Conservation (phyloP, 1,140 invertebrate genomes). For the Stegodyphus dumicola region DNA sequence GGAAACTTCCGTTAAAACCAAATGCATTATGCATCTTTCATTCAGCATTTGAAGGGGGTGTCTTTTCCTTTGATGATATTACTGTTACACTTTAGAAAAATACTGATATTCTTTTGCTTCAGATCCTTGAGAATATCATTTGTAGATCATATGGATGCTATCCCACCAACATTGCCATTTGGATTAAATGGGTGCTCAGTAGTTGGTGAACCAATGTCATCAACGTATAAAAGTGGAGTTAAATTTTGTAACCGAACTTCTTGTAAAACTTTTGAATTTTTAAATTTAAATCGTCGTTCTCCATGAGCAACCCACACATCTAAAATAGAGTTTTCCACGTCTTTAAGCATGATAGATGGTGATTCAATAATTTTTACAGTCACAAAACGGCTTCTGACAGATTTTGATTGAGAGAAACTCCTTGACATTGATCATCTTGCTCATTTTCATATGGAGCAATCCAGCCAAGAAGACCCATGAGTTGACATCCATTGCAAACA, state of each 20-base stretch:
- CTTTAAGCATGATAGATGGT: conserved; percentile 85
- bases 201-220: conserved; percentile 82
- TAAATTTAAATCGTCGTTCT: conserved; percentile 79
- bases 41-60: too few relatives aligned
- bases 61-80: too few relatives aligned
- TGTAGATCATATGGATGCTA: conserved; percentile 92
- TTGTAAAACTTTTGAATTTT: conserved; percentile 3
- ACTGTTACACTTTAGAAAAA: too few relatives aligned
- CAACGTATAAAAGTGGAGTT: conserved; percentile 83
- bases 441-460: conserved; percentile 65
- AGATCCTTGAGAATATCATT: too few relatives aligned
- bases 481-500: conserved; percentile 97
- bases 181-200: conserved; percentile 92
- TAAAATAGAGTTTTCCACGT: conserved; percentile 84
- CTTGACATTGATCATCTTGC: conserved; percentile 65
- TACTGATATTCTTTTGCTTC: too few relatives aligned
- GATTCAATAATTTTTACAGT: conserved; percentile 81
- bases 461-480: conserved; percentile 83
- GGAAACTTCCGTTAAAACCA: too few relatives aligned
- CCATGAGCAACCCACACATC: conserved; percentile 98
- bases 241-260: conserved; percentile 75
- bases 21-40: too few relatives aligned
- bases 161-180: conserved; percentile 86
- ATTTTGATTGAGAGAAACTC: conserved; percentile 86
- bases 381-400: conserved; percentile 85